Conservation (phyloP, 2,888 invertebrate genomes). For the Colostygia pectinataria region DNA sequence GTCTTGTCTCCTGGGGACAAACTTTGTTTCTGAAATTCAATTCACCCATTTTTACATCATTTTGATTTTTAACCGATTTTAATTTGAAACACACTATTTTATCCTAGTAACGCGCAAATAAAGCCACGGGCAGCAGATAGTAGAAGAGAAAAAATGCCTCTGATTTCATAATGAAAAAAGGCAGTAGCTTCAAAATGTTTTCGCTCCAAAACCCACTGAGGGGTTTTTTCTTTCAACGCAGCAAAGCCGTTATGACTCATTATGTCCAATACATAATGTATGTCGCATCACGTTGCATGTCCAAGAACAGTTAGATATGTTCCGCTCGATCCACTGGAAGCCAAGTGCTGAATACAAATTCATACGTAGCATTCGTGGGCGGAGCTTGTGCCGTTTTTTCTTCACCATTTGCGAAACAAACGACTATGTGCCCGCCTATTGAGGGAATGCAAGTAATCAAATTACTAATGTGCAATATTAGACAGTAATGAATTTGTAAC, state of each 20-base stretch:
- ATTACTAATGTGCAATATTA: slow-evolving; percentile 44
- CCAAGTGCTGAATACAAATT: slow-evolving; percentile 57
- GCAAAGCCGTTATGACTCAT: slow-evolving; percentile 1
- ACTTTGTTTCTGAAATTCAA: too few species aligned
- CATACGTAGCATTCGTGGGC: slow-evolving; percentile 41
- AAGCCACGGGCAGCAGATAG: too few species aligned
- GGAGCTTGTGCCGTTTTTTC: slow-evolving; percentile 51
- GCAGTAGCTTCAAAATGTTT: too few species aligned
- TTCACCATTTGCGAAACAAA: slow-evolving; percentile 58
- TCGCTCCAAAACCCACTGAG: too few species aligned
- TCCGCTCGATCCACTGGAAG: slow-evolving; percentile 45
- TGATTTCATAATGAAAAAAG: too few species aligned
- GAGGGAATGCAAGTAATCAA: slow-evolving; percentile 51
- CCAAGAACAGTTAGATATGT: slow-evolving; percentile 47
- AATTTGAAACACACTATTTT: too few species aligned
- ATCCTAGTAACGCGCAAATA: too few species aligned
- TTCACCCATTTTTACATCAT: too few species aligned
- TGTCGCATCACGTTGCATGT: slow-evolving; percentile 52
- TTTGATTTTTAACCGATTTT: too few species aligned
- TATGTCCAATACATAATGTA: slow-evolving; percentile 32
- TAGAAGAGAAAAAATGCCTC: too few species aligned
- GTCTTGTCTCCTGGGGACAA: too few species aligned
- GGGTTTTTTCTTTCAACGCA: not conserved
- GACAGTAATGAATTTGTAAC: slow-evolving; percentile 39
- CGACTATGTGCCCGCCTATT: slow-evolving; percentile 55